Base-by-base conservation (phyloP, 2,888 invertebrate genomes). In the Synergus itoensis region DNA sequence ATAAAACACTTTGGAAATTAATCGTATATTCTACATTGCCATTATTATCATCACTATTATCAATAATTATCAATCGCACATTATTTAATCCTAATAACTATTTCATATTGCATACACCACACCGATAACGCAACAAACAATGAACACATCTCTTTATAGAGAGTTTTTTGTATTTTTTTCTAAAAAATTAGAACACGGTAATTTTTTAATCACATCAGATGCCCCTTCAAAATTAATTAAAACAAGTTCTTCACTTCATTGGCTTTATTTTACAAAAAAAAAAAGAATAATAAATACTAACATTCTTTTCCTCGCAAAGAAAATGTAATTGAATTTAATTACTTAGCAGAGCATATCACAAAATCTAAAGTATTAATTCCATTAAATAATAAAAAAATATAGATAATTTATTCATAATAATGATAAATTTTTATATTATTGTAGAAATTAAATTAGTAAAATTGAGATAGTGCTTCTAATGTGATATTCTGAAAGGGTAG, bases 41-140 rank as follows among this genome's bases (percentile, higher is more conserved):
- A 63, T 28, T 43, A 18, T 62, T 41, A 48, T 76, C 41, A 18
- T 18, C 45, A 43, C 73, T 73, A 73, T 18, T n/a, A 53, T 57
- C n/a, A 53, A 28, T 73, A 73, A 36, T n/a, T 48, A 53, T 28
- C 73, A 48, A 73, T 73, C 73, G 36, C 73, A 73, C 73, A 73
- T 18, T 73, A n/a, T 53, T 73, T 36, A 36, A 16, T 53, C 11
- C 14, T 40, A 65, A 36, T 73, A 53, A 53, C 53, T 73, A 73
- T 73, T 73, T 73, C 73, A 69, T 69, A 69, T 69, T 48, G 73
- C 73, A 73, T 73, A 73, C 73, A 73, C 12, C 73, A 73, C 73
- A 73, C 73, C 53, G 53, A 73, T 73, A 73, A 73, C 53, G 18
- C 65, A 65, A 65, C 65, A 65, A 65, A 41, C 65, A 43, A 41